phyloP scores from a whole-genome alignment of 2,888 invertebrate genomes.

The Agrochola circellaris region DNA sequence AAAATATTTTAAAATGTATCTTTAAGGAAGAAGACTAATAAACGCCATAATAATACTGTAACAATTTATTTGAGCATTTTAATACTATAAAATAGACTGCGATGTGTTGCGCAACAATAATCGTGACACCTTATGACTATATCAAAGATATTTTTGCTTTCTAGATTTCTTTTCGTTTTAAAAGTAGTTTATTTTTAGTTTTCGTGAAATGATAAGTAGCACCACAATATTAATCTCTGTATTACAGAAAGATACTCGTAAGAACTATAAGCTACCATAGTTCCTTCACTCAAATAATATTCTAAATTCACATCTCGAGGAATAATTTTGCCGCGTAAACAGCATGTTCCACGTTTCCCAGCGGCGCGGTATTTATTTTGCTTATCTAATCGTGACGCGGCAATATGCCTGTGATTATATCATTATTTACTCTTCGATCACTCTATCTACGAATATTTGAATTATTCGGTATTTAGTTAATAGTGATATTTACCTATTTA shows the following conservation, averaged over 20 bases:
- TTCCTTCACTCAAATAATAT: slow-evolving; percentile 14
- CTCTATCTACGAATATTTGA: slow-evolving; percentile 52
- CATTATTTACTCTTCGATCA: slow-evolving; percentile 60
- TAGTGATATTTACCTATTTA: neutral
- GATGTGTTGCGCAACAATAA: neutral
- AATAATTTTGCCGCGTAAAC: slow-evolving; percentile 48
- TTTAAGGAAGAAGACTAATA: neutral
- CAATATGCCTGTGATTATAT: slow-evolving; percentile 47
- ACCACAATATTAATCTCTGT: neutral
- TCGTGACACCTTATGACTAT: neutral
- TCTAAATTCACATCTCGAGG: slow-evolving; percentile 20
- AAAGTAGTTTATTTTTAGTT: neutral
- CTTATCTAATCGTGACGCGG: slow-evolving; percentile 60
- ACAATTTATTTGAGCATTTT: neutral
- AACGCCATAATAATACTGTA: neutral
- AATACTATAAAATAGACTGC: neutral
- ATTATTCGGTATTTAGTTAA: slow-evolving; percentile 40
- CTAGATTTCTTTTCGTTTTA: neutral
- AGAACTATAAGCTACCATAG: neutral
- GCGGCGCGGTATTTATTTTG: slow-evolving; percentile 50
- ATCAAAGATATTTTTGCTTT: neutral
- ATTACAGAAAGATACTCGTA: neutral
- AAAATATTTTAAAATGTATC: neutral
- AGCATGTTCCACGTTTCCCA: slow-evolving; percentile 26
- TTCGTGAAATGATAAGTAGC: neutral